Evolutionary conservation across 1,140 invertebrate species (phyloP), one percentile per base, ranked within the genome.

Genomic region (Holotrichia oblita): DNA sequence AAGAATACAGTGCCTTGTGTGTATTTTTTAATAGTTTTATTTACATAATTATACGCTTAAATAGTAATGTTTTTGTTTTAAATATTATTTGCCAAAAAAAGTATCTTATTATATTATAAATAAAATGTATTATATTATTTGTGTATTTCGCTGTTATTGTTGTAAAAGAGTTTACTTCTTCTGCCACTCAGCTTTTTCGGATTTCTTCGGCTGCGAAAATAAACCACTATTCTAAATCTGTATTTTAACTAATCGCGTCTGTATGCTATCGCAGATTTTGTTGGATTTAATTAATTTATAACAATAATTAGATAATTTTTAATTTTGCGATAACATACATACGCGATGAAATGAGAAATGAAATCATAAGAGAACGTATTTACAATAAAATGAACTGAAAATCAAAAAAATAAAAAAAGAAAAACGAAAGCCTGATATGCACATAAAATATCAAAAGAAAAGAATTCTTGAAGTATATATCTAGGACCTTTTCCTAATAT

Each of bases 101-200:
- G 10, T 27, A 69, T 69, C 61, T 69, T 20, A 69, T 69, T 69
- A 9, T 44, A 20, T 69, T n/a, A 20, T 20, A n/a, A 40, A 74
- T 74, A 74, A 41, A 74, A 12, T 74, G 17, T 41, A 74, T 9
- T 14, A 3, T 40, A 20, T 69, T 69, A 6, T 69, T 20, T 69
- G 10, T 74, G 34, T 41, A 42, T 74, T 34, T 74, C 17, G 34
- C 14, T 74, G 73, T 8, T 74, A 55, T 55, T 17, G 48, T 17
- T 17, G 48, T 17, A 55, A 55, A 34, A 34, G 73, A 12, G 34
- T 40, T 74, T 74, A 92, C 89, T 93, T 93, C 92, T 93, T 93
- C 91, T 92, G 92, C 93, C 93, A 93, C 87, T 94, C 92, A 88
- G 93, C 92, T 87, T 93, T 94, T 91, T 93, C 92, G 86, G 92